Conservation (phyloP, 2,888 invertebrate genomes). For the Dynastes hyllus region DNA sequence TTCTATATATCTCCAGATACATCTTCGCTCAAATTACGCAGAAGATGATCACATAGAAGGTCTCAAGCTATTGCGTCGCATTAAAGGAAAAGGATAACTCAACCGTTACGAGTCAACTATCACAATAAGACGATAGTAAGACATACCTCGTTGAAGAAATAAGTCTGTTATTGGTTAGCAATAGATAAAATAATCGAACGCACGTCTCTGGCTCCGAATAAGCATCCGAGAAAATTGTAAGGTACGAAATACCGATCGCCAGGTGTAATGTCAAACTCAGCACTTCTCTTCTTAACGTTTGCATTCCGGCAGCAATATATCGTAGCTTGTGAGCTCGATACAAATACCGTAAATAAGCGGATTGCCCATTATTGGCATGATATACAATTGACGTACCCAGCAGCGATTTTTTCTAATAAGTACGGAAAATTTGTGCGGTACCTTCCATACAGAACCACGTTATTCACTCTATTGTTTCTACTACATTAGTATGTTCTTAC, state of each 20-base stretch:
- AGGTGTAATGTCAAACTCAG: background rate
- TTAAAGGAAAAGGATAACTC: background rate
- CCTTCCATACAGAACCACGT: background rate
- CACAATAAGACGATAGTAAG: background rate
- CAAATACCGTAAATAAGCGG: conserved; percentile 15
- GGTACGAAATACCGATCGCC: background rate
- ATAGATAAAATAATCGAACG: conserved; percentile 2
- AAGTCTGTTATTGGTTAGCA: conserved; percentile 12
- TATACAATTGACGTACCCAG: background rate
- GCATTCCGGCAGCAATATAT: conserved; percentile 6
- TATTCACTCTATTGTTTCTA: background rate
- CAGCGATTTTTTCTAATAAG: background rate
- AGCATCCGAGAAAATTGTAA: conserved; percentile 13
- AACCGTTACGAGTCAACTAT: background rate
- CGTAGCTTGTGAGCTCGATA: background rate
- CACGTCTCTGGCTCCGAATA: background rate
- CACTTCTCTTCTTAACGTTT: background rate
- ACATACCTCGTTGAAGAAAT: conserved; percentile 9
- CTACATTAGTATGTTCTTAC: background rate
- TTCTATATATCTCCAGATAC: background rate
- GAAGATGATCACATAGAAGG: background rate
- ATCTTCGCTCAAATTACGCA: background rate
- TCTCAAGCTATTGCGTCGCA: background rate
- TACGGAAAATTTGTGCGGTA: background rate
- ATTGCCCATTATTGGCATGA: background rate